Evolutionary conservation across 2,797 vertebrate species (phyloP).

Genomic region (Bradypus variegatus): DNA sequence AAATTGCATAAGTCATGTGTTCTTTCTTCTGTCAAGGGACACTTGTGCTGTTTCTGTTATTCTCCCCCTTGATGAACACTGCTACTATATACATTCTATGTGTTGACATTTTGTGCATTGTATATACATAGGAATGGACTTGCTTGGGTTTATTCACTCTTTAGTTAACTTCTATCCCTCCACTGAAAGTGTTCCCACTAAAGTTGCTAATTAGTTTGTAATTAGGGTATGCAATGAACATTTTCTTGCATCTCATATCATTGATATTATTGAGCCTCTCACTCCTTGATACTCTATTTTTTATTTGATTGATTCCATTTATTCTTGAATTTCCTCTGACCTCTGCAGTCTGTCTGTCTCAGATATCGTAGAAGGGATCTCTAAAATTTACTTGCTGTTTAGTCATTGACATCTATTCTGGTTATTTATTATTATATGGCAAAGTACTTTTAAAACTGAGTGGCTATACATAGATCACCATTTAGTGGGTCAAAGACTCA

Average conservation of each 20-base stretch:
- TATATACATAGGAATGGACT: background rate
- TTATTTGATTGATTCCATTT: background rate
- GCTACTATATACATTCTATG: background rate
- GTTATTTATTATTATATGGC: background rate
- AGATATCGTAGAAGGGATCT: background rate
- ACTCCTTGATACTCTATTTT: background rate
- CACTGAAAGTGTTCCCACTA: background rate
- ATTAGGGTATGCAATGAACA: background rate
- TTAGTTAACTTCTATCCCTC: background rate
- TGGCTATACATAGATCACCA: background rate
- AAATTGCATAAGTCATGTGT: background rate
- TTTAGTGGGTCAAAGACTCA: background rate
- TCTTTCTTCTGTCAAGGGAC: background rate
- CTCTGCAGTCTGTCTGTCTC: background rate
- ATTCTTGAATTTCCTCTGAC: background rate
- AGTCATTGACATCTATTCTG: background rate
- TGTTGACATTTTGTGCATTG: background rate
- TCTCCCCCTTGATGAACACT: background rate
- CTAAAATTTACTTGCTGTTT: background rate
- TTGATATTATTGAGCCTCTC: background rate
- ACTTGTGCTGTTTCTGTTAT: background rate
- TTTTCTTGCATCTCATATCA: background rate
- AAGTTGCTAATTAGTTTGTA: background rate
- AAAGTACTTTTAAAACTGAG: background rate
- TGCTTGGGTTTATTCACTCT: background rate